Base-by-base conservation (phyloP, 2,113 vertebrate species). In the Onychostoma macrolepis region DNA sequence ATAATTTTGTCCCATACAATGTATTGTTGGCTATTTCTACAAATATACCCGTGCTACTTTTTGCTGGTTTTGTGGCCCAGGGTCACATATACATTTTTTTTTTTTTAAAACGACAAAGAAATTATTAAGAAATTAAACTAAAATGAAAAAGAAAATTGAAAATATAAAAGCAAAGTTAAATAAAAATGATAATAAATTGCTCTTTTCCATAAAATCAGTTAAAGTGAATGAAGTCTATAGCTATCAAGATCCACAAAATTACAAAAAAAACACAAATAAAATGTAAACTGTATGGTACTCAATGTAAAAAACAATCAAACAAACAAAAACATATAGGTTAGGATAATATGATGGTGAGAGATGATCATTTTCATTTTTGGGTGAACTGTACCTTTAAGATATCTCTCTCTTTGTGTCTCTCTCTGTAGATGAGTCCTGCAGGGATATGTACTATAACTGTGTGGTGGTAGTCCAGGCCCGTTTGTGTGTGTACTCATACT, bases 401-500 rank as follows among this genome's bases (percentile, higher is more conserved):
- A 65, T 78, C n/a, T 33, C 36, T 21, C 53, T 63, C 19, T 67
- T 43, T 74, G 69, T 69, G 30, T 81, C 83, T 88, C 50, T 48
- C 53, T 87, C 12, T 82, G 7, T 85, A 96, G 96, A 95, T 85
- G 93, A 92, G 9, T 94, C 91, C 2, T 97, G 96, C 93, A 90
- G 88, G 65, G 95, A 97, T 91, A 91, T 91, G 89, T 93, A 96
- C 76, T 93, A 94, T 88, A 96, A 94, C 61, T 96, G 96, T 67
- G 89, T 93, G 61, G 92, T 96, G 92, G 95, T 97, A 90, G 95
- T 96, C 1, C 96, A 96, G 90, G 96, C 96, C 9, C 92, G 94
- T 50, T 94, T 97, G 87, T 97, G 96, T 74, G 88, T 96, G 85
- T 97, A 97, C 77, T 89, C 94, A 1, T 97, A 97, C 93, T 97